phyloP scores from a whole-genome alignment of 35 echinoderm and acorn worm species.

The Lytechinus variegatus region DNA sequence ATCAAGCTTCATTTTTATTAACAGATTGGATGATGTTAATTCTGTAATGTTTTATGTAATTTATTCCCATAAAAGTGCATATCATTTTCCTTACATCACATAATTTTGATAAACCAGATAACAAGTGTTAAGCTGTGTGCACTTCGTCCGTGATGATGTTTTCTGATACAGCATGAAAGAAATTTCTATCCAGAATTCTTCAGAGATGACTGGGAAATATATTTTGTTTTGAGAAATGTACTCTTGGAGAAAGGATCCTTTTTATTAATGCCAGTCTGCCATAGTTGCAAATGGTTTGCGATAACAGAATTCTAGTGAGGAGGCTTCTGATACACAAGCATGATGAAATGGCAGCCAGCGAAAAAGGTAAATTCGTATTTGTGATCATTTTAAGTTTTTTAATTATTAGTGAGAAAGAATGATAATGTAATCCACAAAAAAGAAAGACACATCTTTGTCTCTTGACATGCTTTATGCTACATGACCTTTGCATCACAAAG shows the following conservation, averaged over 20 bases:
- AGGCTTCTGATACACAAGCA: constrained; percentile 54
- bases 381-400: neutral
- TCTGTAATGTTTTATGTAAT: neutral
- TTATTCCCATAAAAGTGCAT: neutral
- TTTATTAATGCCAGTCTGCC: neutral
- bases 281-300: constrained; percentile 64
- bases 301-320: constrained; percentile 34
- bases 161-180: neutral
- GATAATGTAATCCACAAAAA: neutral
- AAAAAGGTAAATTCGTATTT: constrained; percentile 63
- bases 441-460: neutral
- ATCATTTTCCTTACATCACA: neutral
- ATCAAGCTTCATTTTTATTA: neutral
- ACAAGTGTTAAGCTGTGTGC: neutral
- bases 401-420: neutral
- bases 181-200: neutral
- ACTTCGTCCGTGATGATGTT: neutral
- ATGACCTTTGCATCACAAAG: neutral
- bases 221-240: neutral
- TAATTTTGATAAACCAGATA: neutral
- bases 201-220: neutral
- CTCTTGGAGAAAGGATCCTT: neutral
- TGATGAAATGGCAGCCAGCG: constrained; percentile 90
- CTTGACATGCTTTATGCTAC: neutral
- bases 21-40: neutral